Percentiles rank a stretch among this genome's conserved stretches.
Conservation (phyloP, 2,888 invertebrate species). For the Conomelus anceps region DNA sequence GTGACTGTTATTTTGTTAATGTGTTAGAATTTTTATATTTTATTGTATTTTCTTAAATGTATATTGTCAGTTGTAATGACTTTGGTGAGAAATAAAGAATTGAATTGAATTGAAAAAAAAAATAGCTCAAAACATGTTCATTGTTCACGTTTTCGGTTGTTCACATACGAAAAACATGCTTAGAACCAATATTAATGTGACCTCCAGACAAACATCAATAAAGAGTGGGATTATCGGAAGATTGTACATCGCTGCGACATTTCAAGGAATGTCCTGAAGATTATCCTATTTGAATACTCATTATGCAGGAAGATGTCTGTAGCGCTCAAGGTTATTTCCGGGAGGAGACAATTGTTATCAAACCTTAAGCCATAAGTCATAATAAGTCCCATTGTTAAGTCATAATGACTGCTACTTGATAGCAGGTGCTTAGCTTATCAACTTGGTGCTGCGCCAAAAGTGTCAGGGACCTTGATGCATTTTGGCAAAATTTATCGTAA, state of each 20-base stretch:
- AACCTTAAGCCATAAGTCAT: neutral
- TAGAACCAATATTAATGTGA: neutral
- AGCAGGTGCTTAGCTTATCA: neutral
- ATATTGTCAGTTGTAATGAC: too few relatives aligned
- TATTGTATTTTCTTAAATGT: too few relatives aligned
- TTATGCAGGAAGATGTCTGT: neutral
- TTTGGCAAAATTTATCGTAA: neutral
- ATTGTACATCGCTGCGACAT: neutral
- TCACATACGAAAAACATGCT: too few relatives aligned
- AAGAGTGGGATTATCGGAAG: neutral
- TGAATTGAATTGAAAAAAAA: too few relatives aligned
- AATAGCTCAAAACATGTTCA: too few relatives aligned
- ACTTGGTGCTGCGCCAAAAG: neutral
- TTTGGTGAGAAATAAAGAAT: too few relatives aligned
- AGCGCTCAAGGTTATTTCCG: neutral
- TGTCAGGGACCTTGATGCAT: neutral
- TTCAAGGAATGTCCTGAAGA: neutral
- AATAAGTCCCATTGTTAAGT: neutral
- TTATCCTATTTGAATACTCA: neutral
- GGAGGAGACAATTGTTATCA: neutral
- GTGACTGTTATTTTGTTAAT: too few relatives aligned
- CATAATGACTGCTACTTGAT: too few relatives aligned
- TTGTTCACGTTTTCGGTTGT: too few relatives aligned
- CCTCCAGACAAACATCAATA: neutral
- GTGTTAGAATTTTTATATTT: too few relatives aligned